Conservation (phyloP, 2,797 vertebrate genomes). For the Eptatretus atami region DNA sequence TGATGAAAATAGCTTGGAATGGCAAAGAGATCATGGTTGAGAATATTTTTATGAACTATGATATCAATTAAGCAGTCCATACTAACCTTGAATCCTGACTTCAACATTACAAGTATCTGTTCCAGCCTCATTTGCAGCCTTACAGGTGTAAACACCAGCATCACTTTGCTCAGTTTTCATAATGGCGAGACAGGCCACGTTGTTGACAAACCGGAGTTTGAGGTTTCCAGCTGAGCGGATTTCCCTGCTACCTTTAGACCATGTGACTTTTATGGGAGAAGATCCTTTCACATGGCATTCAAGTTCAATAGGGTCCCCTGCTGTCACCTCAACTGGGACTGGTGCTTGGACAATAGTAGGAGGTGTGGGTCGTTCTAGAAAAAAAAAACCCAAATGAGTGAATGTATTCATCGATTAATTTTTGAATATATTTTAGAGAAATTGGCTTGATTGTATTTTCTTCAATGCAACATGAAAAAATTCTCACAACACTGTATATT, state of each 20-base stretch:
- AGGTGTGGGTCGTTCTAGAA: constrained; percentile 51
- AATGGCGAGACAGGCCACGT: constrained; percentile 43
- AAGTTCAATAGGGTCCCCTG: constrained; percentile 57
- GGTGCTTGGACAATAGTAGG: constrained; percentile 66
- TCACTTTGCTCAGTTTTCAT: constrained; percentile 64
- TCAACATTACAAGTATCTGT: constrained; percentile 74
- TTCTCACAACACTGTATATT: too few species aligned
- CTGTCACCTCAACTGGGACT: constrained; percentile 40
- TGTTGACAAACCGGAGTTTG: constrained; percentile 45
- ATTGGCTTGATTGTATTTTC: too few species aligned
- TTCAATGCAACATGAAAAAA: too few species aligned
- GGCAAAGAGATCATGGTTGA: too few species aligned
- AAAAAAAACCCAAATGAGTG: too few species aligned
- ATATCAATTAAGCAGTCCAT: background rate
- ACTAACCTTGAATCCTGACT: constrained; percentile 73
- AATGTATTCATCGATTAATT: too few species aligned
- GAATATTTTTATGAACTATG: too few species aligned
- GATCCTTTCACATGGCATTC: constrained; percentile 69
- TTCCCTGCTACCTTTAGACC: constrained; percentile 90
- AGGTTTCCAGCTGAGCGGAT: constrained; percentile 73
- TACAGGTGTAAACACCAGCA: constrained; percentile 58
- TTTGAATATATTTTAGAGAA: too few species aligned
- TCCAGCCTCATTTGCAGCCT: constrained; percentile 61
- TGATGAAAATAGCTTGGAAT: too few species aligned
- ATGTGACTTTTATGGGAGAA: constrained; percentile 51